Evolutionary conservation across 2,888 invertebrate species (phyloP), one percentile per base, ranked within the genome.

Genomic region (Lysandra coridon): DNA sequence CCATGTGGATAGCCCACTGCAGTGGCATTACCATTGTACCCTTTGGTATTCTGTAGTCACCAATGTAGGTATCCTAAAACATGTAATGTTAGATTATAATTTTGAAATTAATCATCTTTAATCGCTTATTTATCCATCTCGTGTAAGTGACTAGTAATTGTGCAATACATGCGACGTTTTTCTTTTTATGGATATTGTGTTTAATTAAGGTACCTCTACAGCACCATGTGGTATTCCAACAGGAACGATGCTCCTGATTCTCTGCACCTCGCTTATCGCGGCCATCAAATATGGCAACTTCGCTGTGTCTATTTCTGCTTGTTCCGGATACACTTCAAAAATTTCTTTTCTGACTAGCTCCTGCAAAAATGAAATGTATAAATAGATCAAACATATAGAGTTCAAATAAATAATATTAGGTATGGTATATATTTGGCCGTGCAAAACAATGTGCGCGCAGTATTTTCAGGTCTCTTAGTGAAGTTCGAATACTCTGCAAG

Each of bases 171-270:
- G 12, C 3, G 53, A 14, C 53, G 53, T 53, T 10, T 10, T 12
- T n/a, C n/a, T n/a, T 14, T 53, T 12, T 14, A 53, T 53, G 14
- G 14, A 53, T 14, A 53, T 14, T 12, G 14, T 14, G 14, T 53
- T 14, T 53, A 4, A 14, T 57, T 4, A 17, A 12, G 84, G 80
- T 85, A 94, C 94, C 86, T 93, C 87, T 12, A 90, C 79, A 82
- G 97, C 96, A 69, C 98, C 98, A 87, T 98, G 98, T 7, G 98
- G 98, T 83, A 98, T 97, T 4, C 98, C 98, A 53, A 97, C 91
- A 0, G 98, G 98, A 0, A 97, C 97, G 4, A 97, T 97, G 0
- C 97, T 96, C 44, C 98, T 95, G 69, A 98, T 96, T 78, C 98
- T 95, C 87, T 98, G 97, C 0, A 96, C 95, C 92, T 98, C 98